Conservation (phyloP, 1,140 invertebrate species). For the Drosophila saltans region DNA sequence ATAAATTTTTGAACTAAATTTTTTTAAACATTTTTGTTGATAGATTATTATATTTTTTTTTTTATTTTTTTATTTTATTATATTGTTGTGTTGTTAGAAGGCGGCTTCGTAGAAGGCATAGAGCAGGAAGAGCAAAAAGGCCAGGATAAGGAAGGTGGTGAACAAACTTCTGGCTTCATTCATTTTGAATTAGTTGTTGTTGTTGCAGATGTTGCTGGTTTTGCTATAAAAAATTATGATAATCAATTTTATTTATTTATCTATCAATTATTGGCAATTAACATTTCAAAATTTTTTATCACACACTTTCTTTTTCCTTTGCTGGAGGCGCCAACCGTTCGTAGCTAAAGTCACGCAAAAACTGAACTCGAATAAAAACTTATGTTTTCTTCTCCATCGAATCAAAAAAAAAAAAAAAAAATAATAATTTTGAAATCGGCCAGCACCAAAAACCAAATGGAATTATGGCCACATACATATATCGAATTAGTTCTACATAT, state of each 20-base stretch:
- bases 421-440: conserved; percentile 24
- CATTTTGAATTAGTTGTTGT: conserved; percentile 65
- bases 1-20: conserved; percentile 30
- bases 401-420: conserved; percentile 38
- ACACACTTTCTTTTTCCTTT: conserved; percentile 36
- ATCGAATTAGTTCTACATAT: conserved; percentile 26
- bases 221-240: no score
- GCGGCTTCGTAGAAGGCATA: conserved; percentile 81
- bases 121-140: conserved; percentile 72
- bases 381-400: conserved; percentile 72
- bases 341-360: conserved; percentile 75
- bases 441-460: conserved; percentile 52
- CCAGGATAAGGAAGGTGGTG: conserved; percentile 81
- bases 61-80: conserved; percentile 53
- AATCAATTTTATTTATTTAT: no score
- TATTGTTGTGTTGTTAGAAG: conserved; percentile 55
- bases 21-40: conserved; percentile 12
- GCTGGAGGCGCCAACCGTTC: conserved; percentile 61
- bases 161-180: conserved; percentile 81
- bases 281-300: not conserved
- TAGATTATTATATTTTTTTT: not conserved
- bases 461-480: conserved; percentile 62
- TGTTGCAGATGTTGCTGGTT: conserved; percentile 42
- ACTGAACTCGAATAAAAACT: conserved; percentile 69
- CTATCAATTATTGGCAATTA: not conserved